phyloP scores from a whole-genome alignment of 2,797 vertebrate species.

The Xiphophorus birchmanni region DNA sequence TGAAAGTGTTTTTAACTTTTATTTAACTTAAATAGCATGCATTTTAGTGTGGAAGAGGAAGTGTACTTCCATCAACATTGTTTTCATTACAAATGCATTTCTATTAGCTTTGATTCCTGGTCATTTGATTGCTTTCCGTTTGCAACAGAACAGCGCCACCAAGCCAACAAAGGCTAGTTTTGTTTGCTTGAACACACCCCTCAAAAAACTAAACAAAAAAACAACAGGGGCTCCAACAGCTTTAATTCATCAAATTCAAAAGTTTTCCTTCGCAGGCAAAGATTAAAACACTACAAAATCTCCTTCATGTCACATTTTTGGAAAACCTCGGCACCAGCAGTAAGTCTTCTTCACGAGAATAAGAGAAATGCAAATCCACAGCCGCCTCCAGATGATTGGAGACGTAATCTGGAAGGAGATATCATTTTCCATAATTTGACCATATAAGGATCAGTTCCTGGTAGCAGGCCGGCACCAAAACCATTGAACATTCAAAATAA shows the following conservation, averaged over 20 bases:
- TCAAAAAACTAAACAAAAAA: neutral
- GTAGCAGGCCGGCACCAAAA: neutral
- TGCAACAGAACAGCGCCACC: neutral
- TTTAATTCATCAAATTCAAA: slow-evolving; percentile 12
- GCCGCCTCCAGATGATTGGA: slow-evolving; percentile 11
- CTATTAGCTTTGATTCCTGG: neutral
- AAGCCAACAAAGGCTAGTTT: neutral
- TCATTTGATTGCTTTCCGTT: neutral
- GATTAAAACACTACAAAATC: slow-evolving; percentile 10
- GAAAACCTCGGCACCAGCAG: slow-evolving; percentile 8
- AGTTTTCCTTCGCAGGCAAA: neutral
- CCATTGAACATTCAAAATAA: too few species aligned
- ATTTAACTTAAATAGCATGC: neutral
- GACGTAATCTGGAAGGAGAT: neutral
- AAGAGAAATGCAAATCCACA: neutral
- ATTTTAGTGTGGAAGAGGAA: neutral
- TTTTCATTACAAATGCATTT: neutral
- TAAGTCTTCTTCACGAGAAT: slow-evolving; percentile 18
- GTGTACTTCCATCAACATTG: neutral
- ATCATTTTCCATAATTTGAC: neutral
- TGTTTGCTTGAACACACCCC: slow-evolving; percentile 4
- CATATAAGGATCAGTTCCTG: neutral
- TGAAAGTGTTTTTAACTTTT: neutral
- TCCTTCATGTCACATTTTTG: slow-evolving; percentile 8
- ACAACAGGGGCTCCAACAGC: neutral